These are phyloP conservation scores for Bembecia ichneumoniformis DNA, from an alignment of 2,888 invertebrate species.

Conservation along the genomic window DNA sequence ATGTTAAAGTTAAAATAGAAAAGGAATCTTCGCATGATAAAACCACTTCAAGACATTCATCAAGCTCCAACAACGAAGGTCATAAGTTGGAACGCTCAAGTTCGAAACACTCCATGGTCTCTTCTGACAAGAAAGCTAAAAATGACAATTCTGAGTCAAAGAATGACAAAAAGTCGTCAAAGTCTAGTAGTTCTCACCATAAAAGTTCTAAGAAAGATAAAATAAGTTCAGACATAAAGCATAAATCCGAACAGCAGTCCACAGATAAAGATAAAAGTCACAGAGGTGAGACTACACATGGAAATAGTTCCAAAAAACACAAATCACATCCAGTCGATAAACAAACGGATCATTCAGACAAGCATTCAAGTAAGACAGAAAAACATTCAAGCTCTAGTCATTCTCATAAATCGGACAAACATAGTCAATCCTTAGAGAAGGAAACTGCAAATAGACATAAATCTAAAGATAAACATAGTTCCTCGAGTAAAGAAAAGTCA, in stretches of 20 bases:
- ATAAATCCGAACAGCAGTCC: slow-evolving; percentile 29
- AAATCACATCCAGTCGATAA: slow-evolving; percentile 6
- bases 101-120: slow-evolving; percentile 24
- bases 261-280: slow-evolving; percentile 30
- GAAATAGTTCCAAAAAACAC: slow-evolving; percentile 15
- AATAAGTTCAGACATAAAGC: slow-evolving; percentile 30
- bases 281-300: slow-evolving; percentile 20
- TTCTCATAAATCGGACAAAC: slow-evolving; percentile 24
- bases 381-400: slow-evolving; percentile 18
- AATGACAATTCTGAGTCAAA: slow-evolving; percentile 28
- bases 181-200: slow-evolving; percentile 5
- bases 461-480: slow-evolving; percentile 48
- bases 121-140: slow-evolving; percentile 26
- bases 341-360: slow-evolving; percentile 10
- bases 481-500: slow-evolving; percentile 47
- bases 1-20: slow-evolving; percentile 35
- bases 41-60: slow-evolving; percentile 16
- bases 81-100: slow-evolving; percentile 26
- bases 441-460: slow-evolving; percentile 33
- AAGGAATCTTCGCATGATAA: slow-evolving; percentile 29
- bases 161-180: slow-evolving; percentile 22
- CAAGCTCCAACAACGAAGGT: slow-evolving; percentile 21
- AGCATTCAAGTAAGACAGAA: slow-evolving; percentile 14
- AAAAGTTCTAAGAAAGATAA: slow-evolving; percentile 32
- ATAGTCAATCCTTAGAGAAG: slow-evolving; percentile 36